These are phyloP conservation scores for Lasioglossum morio DNA, from an alignment of 2,888 invertebrate genomes.

Conservation along the genomic window DNA sequence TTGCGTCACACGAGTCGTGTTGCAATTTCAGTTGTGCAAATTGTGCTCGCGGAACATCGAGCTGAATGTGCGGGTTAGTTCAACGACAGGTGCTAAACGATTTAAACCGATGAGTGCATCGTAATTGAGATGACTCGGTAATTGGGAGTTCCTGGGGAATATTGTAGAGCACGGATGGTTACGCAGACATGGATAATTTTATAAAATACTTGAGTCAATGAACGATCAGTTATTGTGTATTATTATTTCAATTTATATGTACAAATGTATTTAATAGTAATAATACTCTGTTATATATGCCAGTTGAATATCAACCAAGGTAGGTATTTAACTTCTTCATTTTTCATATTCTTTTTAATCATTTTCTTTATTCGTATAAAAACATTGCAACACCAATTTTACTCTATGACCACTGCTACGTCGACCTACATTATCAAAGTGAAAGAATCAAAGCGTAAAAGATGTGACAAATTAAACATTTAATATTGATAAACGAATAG, in stretches of 20 bases:
- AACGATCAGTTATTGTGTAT: not conserved
- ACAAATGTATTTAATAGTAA: not conserved
- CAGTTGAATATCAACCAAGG: not conserved
- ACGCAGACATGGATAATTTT: not conserved
- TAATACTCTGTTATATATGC: not conserved
- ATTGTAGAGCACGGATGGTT: not conserved
- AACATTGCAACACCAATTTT: no score
- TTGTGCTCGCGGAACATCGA: not conserved
- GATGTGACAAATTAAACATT: not conserved
- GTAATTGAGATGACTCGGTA: not conserved
- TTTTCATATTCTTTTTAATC: not conserved
- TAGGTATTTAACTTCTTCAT: not conserved
- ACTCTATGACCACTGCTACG: no score
- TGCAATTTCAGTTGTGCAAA: conserved; percentile 6
- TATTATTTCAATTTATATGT: no score
- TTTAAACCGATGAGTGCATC: not conserved
- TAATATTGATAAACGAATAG: not conserved
- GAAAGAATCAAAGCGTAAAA: not conserved
- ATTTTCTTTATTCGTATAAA: no score
- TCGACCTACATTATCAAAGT: no score
- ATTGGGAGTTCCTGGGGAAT: not conserved
- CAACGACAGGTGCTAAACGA: conserved; percentile 2
- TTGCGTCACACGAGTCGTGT: not conserved
- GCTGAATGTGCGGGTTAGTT: not conserved
- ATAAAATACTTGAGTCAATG: not conserved